phyloP scores from a whole-genome alignment of 2,888 invertebrate species.

The Stegophylla sp. region DNA sequence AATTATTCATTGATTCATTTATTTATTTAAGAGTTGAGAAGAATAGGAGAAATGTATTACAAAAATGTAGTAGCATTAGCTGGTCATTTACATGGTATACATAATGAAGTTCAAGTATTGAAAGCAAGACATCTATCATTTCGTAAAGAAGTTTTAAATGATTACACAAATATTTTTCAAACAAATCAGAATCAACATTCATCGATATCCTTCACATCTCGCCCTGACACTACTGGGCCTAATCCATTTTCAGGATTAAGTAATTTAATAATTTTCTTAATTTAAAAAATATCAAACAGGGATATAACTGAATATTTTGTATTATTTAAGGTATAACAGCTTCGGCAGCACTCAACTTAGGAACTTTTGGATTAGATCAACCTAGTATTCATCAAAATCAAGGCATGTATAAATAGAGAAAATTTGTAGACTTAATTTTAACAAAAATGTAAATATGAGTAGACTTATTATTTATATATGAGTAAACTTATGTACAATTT shows the following conservation, averaged over 20 bases:
- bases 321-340: constrained; percentile 44
- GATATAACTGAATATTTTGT: neutral
- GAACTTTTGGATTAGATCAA: constrained; percentile 53
- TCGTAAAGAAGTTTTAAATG: constrained; percentile 51
- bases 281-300: neutral
- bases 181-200: constrained; percentile 30
- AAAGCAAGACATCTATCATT: constrained; percentile 55
- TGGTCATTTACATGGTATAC: constrained; percentile 53
- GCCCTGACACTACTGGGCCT: constrained; percentile 45
- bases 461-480: too few relatives aligned
- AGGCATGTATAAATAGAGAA: neutral
- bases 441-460: too few relatives aligned
- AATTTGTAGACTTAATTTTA: too few relatives aligned
- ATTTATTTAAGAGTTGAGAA: constrained; percentile 33
- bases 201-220: constrained; percentile 44
- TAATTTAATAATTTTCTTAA: neutral
- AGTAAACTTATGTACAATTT: too few relatives aligned
- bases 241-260: constrained; percentile 53
- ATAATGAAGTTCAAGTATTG: constrained; percentile 52
- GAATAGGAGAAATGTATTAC: constrained; percentile 57
- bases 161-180: constrained; percentile 50
- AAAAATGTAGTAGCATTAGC: constrained; percentile 56
- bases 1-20: neutral
- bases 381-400: constrained; percentile 9
- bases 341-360: constrained; percentile 51